Evolutionary conservation across 2,888 invertebrate species (phyloP), one percentile per base, ranked within the genome.

Genomic region (Sabatieria punctata): DNA sequence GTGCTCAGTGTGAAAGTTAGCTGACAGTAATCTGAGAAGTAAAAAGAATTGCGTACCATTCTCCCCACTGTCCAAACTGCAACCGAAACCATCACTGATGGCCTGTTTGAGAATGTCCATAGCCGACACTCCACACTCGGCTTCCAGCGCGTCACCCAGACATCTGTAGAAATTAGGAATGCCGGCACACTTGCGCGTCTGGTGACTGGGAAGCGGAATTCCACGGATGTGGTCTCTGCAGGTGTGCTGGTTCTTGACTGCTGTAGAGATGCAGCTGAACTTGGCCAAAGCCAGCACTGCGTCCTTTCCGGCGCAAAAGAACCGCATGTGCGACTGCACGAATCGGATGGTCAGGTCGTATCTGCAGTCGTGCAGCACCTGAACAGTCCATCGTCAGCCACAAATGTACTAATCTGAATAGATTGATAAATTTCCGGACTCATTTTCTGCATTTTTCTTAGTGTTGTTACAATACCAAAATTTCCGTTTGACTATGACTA

Each of bases 271-370:
- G 33, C 47, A 47, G 30, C 37, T 22, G 22, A 33, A 47, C 21
- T 30, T 37, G 15, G 22, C 22, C 2, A 44, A 15, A 23, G 23
- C 43, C 13, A 22, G 15, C 2, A 30, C 36, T n/a, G 35, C 44
- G 30, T 41, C 35, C 15, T 36, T 8, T 8, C 15, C 30, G 13
- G 37, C 44, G 37, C 48, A 48, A 40, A 48, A 40, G 44, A 39
- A 48, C 4, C 22, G n/a, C 44, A 48, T 44, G 22, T 48, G 48
- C 24, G 41, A 35, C 27, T 48, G 41, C 1, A 48, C 30, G 41
- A 48, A 48, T 11, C 11, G 4, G 24, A 48, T 35, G 25, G 38
- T 36, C n/a, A 39, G 33, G 33, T 43, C 37, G 24, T 37, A 13
- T 11, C 2, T 11, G 24, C 47, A 47, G 35, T 15, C n/a, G n/a